These are phyloP conservation scores for Ephydatia muelleri DNA, from an alignment of 37 sponge, comb jelly and placozoan genomes.

Conservation along the genomic window DNA sequence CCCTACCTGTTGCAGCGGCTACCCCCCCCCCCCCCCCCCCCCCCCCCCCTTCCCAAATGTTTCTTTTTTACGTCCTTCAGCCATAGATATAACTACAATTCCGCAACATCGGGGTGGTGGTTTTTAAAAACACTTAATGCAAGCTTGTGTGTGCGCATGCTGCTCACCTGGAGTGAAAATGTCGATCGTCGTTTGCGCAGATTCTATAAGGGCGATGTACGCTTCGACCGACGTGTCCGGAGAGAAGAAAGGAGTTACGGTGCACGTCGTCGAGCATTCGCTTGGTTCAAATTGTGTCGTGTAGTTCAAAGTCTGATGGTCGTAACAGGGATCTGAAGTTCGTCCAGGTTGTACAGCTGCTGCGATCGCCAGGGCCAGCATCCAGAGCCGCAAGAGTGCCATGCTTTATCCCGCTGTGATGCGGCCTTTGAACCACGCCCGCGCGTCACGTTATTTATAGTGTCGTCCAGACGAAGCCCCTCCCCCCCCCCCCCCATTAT, in stretches of 20 bases:
- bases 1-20: no score
- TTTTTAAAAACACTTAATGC: no score
- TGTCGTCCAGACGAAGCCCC: no score
- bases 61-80: neutral
- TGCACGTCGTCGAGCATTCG: constrained; percentile 42
- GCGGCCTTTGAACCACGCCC: neutral
- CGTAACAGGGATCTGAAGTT: constrained; percentile 49
- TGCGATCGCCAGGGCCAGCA: no score
- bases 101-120: no score
- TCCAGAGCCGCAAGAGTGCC: neutral
- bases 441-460: no score
- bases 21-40: no score
- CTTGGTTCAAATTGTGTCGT: constrained; percentile 33
- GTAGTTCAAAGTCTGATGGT: constrained; percentile 80
- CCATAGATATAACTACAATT: no score
- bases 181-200: constrained; percentile 68
- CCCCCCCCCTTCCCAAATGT: neutral
- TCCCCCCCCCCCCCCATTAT: no score
- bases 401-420: neutral
- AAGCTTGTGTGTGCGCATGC: no score
- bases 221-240: constrained; percentile 78
- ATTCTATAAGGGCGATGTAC: constrained; percentile 72
- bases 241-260: constrained; percentile 89
- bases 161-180: constrained; percentile 77
- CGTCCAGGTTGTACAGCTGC: neutral